A percentile compares a stretch with the other conserved stretches of the same genome.
phyloP scores from a whole-genome alignment of 2,888 invertebrate species.

The Leucophenga montana region DNA sequence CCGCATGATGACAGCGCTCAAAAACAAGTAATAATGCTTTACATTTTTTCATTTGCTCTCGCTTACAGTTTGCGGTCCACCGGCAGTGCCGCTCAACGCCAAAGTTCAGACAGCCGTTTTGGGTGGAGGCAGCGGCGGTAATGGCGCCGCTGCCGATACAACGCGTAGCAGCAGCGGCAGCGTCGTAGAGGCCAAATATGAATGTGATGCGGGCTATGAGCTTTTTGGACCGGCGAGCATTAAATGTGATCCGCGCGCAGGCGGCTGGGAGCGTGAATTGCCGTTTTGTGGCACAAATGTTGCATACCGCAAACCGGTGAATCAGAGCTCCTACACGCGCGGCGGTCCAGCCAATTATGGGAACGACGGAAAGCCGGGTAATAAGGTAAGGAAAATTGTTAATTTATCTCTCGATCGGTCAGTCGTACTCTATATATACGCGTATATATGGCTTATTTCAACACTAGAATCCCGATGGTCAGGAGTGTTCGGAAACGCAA shows the following conservation, averaged over 20 bases:
- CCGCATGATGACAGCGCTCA: too few species aligned
- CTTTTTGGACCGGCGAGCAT: conserved; percentile 84
- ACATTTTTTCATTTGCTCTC: conserved; percentile 2
- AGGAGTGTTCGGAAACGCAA: conserved; percentile 91
- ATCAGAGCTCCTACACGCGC: conserved; percentile 91
- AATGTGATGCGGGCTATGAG: conserved; percentile 91
- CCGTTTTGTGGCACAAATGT: conserved; percentile 94
- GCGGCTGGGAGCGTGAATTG: conserved; percentile 85
- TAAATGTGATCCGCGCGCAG: conserved; percentile 81
- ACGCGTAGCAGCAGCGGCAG: conserved; percentile 61
- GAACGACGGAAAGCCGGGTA: conserved; percentile 88
- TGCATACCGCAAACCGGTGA: conserved; percentile 88
- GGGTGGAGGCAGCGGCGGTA: conserved; percentile 54
- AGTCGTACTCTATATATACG: neutral
- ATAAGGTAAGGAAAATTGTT: conserved; percentile 75
- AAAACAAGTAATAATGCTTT: too few species aligned
- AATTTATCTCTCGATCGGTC: too few species aligned
- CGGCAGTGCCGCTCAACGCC: conserved; percentile 89
- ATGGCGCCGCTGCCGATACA: too few species aligned
- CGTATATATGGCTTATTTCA: neutral
- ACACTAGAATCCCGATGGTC: conserved; percentile 86
- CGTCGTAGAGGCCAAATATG: conserved; percentile 80
- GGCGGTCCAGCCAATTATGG: conserved; percentile 88
- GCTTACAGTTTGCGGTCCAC: conserved; percentile 81
- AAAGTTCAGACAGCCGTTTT: conserved; percentile 75